Conservation (phyloP, 2,113 vertebrate species). For the Halcyon malimbica region DNA sequence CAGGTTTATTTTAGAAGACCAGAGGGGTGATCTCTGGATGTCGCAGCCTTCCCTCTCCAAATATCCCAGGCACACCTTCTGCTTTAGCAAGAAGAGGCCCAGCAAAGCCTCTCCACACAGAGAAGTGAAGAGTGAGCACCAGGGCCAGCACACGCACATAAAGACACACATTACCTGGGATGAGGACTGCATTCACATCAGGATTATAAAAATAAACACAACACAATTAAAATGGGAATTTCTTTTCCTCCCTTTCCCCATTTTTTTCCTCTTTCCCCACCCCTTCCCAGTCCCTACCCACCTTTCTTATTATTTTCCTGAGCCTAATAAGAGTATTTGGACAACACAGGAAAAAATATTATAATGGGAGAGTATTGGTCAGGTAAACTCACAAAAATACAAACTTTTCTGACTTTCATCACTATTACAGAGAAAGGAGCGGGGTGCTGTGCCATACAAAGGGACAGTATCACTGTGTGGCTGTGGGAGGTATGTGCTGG, state of each 20-base stretch:
- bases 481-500: neutral
- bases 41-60: neutral
- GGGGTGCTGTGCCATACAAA: neutral
- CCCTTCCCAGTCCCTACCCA: neutral
- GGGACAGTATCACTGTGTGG: neutral
- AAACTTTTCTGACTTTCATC: neutral
- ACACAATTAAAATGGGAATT: conserved; percentile 60
- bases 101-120: conserved; percentile 17
- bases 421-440: neutral
- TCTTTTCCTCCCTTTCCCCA: neutral
- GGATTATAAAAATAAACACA: conserved; percentile 66
- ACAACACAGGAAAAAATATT: neutral
- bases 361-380: neutral
- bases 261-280: neutral
- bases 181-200: conserved; percentile 79
- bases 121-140: conserved; percentile 1
- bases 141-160: conserved; percentile 58
- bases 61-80: conserved; percentile 35
- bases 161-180: conserved; percentile 80
- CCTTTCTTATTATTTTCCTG: neutral
- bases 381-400: neutral
- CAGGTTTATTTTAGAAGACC: neutral
- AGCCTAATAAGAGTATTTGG: neutral
- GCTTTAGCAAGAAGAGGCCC: conserved; percentile 33
- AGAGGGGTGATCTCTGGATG: neutral